Evolutionary conservation across 2,797 vertebrate species (phyloP).

Genomic region (Geotrypetes seraphini): DNA sequence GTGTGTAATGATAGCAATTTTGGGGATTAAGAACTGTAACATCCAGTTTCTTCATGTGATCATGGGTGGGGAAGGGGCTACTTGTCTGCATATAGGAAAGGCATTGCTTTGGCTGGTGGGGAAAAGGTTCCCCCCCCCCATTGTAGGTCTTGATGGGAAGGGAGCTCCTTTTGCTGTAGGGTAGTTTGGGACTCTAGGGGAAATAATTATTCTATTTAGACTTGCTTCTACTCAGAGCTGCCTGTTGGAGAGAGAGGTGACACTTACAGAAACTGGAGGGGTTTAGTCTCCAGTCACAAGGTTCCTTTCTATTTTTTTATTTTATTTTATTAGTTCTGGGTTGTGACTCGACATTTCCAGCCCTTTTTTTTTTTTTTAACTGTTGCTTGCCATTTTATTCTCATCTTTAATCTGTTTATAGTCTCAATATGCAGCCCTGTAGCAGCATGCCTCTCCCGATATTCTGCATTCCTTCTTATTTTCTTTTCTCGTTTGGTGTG

Average conservation of each 20-base stretch:
- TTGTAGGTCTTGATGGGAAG: too few relatives aligned
- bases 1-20: too few relatives aligned
- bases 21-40: too few relatives aligned
- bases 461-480: not conserved
- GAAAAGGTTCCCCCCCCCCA: too few relatives aligned
- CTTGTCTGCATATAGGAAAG: too few relatives aligned
- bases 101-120: too few relatives aligned
- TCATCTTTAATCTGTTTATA: slow-evolving; percentile 9
- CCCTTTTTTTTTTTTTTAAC: slow-evolving; percentile 13
- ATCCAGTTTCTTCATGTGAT: too few relatives aligned
- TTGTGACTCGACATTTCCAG: slow-evolving; percentile 26
- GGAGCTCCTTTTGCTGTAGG: too few relatives aligned
- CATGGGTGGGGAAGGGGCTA: too few relatives aligned
- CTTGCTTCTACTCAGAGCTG: not conserved
- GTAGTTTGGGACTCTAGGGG: too few relatives aligned
- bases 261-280: not conserved
- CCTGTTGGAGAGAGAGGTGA: not conserved
- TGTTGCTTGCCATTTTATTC: slow-evolving; percentile 7
- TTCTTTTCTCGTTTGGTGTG: too few relatives aligned
- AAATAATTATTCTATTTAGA: too few relatives aligned
- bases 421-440: slow-evolving; percentile 1
- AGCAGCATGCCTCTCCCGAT: slow-evolving; percentile 6
- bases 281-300: not conserved
- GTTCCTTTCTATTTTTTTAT: slow-evolving; percentile 1
- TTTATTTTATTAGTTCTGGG: slow-evolving; percentile 15